Conservation (phyloP, 2,797 vertebrate genomes). For the Novumbra hubbsi region DNA sequence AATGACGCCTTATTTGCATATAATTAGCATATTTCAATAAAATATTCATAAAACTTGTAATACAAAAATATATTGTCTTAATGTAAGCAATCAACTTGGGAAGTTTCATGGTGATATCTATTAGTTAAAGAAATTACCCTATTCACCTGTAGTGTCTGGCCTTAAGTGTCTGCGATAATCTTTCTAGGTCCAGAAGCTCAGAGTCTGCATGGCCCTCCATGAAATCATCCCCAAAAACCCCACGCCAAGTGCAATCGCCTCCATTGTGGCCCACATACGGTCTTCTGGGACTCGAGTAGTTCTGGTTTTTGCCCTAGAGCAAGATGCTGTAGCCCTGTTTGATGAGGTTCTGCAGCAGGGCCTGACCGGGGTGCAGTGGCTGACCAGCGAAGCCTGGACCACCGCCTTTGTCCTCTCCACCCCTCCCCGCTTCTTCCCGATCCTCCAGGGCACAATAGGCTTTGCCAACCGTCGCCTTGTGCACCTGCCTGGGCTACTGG, state of each 20-base stretch:
- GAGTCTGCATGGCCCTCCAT: conserved; percentile 72
- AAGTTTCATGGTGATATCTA: no score
- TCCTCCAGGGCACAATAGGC: conserved; percentile 77
- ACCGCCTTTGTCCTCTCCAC: conserved; percentile 76
- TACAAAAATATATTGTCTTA: no score
- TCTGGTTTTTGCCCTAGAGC: conserved; percentile 79
- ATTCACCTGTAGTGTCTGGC: no score
- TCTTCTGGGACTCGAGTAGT: conserved; percentile 69
- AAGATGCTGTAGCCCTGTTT: conserved; percentile 74
- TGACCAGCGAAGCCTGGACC: conserved; percentile 82
- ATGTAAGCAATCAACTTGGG: no score
- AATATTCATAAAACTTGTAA: no score
- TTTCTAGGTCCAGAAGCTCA: conserved; percentile 58
- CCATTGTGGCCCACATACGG: conserved; percentile 67
- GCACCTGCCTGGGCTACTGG: conserved; percentile 66
- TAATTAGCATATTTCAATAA: no score
- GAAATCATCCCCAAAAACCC: conserved; percentile 78
- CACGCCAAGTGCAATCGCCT: conserved; percentile 55
- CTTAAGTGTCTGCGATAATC: background rate
- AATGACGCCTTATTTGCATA: no score
- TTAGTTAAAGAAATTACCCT: no score
- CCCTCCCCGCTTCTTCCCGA: conserved; percentile 62
- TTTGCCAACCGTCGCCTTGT: conserved; percentile 72
- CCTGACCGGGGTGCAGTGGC: conserved; percentile 77
- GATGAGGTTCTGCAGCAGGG: conserved; percentile 64